These are phyloP conservation scores for Erebia palarica DNA, from an alignment of 2,888 invertebrate genomes.

Conservation along the genomic window DNA sequence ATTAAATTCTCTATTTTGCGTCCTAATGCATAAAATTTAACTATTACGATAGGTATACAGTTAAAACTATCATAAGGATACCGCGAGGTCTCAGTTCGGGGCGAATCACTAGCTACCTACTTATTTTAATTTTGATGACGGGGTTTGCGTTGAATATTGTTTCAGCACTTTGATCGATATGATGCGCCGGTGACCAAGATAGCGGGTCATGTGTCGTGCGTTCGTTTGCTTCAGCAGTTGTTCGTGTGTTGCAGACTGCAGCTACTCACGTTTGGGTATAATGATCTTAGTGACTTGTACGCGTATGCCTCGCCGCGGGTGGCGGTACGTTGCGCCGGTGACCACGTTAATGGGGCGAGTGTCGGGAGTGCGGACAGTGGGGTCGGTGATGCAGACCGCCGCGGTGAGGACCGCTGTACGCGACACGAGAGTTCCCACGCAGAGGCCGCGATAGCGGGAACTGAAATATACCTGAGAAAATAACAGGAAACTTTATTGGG, in stretches of 20 bases:
- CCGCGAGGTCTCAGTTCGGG: no score
- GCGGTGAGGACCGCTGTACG: constrained; percentile 64
- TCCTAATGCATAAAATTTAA: no score
- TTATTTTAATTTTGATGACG: no score
- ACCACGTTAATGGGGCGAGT: constrained; percentile 63
- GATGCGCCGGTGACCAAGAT: no score
- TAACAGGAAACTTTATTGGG: not conserved
- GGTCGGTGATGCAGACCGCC: constrained; percentile 64
- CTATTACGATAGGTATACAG: no score
- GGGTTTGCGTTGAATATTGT: no score
- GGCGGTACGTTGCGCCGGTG: constrained; percentile 59
- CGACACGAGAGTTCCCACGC: constrained; percentile 62
- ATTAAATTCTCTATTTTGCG: no score
- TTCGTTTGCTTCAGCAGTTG: no score
- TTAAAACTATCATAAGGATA: no score
- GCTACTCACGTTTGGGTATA: constrained; percentile 60
- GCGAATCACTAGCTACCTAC: no score
- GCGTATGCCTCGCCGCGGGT: constrained; percentile 65
- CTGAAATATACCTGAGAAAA: constrained; percentile 59
- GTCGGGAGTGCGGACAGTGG: constrained; percentile 45
- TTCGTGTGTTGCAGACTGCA: not conserved
- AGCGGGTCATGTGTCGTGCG: not conserved
- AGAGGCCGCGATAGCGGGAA: constrained; percentile 66
- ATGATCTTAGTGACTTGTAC: constrained; percentile 67
- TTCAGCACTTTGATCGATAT: no score